Base-by-base conservation (phyloP, 2,888 invertebrate genomes). In the Clusia tigrina region DNA sequence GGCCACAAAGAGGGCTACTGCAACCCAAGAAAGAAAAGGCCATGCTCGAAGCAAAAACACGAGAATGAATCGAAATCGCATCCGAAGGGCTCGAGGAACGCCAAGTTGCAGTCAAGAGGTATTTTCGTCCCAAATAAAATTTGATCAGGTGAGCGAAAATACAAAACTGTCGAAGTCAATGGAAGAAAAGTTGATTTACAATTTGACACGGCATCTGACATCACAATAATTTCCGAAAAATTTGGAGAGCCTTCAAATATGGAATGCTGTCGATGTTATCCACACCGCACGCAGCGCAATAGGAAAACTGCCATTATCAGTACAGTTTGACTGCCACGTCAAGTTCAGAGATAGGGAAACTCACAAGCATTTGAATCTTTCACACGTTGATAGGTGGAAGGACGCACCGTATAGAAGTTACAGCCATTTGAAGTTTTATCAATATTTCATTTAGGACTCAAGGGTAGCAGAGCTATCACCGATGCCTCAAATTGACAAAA, bases 1-100 rank as follows among this genome's bases (percentile, higher is more conserved):
- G 65, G 63, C 3, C 68, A 68, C 32, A 67, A 57, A 52, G 64
- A 67, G 2, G 68, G 66, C 10, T 69, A 64, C 37, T 69, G 67
- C 38, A 63, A 54, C 9, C 22, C 51, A 17, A 60, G 42, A 38
- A 48, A 12, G 53, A 26, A 46, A 42, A 32, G 20, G 55, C 20
- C 24, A 32, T 10, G 32, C 54, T 46, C 15, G 17, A 12, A 18
- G 2, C 18, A 62, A 58, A 10, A 24, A 32, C 22, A 59, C 54
- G 42, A 18, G 12, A 54, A 46, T 38, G 37, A 23, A 42, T 42
- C 42, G 10, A 20, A 48, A 48, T 20, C 3, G 22, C n/a, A 15
- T 15, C 15, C n/a, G n/a, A 42, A 6, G n/a, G 9, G 18, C 22
- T 20, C 48, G 5, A 48, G 15, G 48, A 58, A 64, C 10, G 51